phyloP scores from a whole-genome alignment of 2,888 invertebrate species.

The Acanthopleura granulata region DNA sequence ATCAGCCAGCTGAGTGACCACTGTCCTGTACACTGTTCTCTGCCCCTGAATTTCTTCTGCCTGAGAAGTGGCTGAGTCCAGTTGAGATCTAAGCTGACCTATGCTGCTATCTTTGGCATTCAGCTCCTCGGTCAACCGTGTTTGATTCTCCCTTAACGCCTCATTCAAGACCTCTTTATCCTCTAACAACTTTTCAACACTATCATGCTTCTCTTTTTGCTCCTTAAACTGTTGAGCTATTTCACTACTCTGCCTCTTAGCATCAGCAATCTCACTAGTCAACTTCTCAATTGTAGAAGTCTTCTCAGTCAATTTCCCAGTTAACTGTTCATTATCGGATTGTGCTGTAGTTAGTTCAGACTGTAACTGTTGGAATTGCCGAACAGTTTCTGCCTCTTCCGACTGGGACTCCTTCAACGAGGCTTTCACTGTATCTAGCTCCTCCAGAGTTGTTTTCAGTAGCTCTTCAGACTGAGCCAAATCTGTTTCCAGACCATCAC shows the following conservation, averaged over 20 bases:
- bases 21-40: no score
- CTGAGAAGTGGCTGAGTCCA: no score
- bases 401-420: not conserved
- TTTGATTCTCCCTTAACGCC: not conserved
- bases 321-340: not conserved
- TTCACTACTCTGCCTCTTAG: slow-evolving; percentile 5
- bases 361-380: not conserved
- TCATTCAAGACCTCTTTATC: not conserved
- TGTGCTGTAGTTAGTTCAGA: not conserved
- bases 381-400: not conserved
- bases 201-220: not conserved
- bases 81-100: no score
- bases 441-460: not conserved
- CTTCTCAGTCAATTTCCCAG: not conserved
- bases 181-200: not conserved
- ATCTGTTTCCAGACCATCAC: slow-evolving; percentile 20
- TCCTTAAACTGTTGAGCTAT: not conserved
- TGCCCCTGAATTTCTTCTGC: no score
- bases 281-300: not conserved
- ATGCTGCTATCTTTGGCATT: no score
- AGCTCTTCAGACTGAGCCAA: slow-evolving; percentile 19
- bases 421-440: not conserved
- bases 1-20: no score
- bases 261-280: slow-evolving; percentile 3
- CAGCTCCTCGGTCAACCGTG: no score